Evolutionary conservation across 2,797 vertebrate genomes (phyloP), one percentile per base, ranked within the genome.

Genomic region (Sebastes vulpes): DNA sequence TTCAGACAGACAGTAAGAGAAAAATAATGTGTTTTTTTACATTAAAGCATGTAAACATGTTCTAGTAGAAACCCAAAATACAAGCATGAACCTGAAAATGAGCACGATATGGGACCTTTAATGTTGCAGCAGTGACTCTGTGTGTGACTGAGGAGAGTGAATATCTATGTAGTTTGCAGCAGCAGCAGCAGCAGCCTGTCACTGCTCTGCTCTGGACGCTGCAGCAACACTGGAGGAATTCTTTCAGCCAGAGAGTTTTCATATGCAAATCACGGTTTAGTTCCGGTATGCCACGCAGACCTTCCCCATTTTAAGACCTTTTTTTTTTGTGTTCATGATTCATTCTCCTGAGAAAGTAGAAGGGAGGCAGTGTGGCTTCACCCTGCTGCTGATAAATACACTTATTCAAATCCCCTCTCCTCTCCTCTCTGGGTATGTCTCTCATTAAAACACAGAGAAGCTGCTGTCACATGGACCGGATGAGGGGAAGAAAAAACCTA

Each of bases 251-350:
- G 50, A 82, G 81, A 95, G 95, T 96, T 95, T 97, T 97, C 96
- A 97, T 95, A 96, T 97, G 96, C 95, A 95, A 96, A 97, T 97
- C 65, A 82, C 73, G 95, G 92, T 96, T 97, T 97, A 96, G 96
- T 96, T 96, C 96, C 96, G 96, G 95, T 96, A 95, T 95, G 95
- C 94, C 85, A 95, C 95, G 95, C 94, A 94, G 95, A 95, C 95
- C 94, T 95, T 95, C 93, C 93, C 94, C 94, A 91, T 94, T 96
- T 96, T 94, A 91, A 93, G 92, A 96, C 94, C 35, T 38, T 38
- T 38, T 94, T 94, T 94, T 82, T 80, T 69, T 72, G 93, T 95
- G 90, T 95, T 88, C 93, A 93, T 94, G 91, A 95, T 94, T 96
- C 92, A 93, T 93, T 95, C 93, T 93, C 90, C 84, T 88, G 88